These are phyloP conservation scores for Hemibagrus guttatus DNA, from an alignment of 2,797 vertebrate genomes.

Conservation along the genomic window DNA sequence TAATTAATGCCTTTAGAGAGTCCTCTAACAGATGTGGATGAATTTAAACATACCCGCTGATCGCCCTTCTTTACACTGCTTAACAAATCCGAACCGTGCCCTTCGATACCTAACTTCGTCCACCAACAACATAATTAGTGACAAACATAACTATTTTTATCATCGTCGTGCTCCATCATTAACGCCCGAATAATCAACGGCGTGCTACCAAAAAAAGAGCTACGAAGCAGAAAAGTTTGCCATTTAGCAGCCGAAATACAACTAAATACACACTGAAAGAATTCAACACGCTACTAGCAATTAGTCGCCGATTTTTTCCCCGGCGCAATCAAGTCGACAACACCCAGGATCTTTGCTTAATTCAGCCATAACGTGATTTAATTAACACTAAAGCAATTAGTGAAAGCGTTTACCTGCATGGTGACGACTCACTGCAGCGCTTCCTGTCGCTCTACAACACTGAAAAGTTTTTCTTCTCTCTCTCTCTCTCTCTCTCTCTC, in stretches of 20 bases:
- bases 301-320: conserved; percentile 57
- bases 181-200: conserved; percentile 34
- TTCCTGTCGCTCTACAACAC: conserved; percentile 76
- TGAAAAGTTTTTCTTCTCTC: conserved; percentile 78
- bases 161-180: conserved; percentile 60
- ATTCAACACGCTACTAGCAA: conserved; percentile 51
- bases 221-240: conserved; percentile 72
- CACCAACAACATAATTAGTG: conserved; percentile 1
- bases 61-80: conserved; percentile 63
- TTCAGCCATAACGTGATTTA: conserved; percentile 70
- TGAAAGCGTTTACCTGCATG: conserved; percentile 82
- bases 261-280: conserved; percentile 45
- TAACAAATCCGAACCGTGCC: conserved; percentile 59
- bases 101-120: conserved; percentile 48
- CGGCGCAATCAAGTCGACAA: conserved; percentile 58
- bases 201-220: background rate
- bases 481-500: conserved; percentile 64
- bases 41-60: conserved; percentile 66
- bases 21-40: conserved; percentile 77
- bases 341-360: conserved; percentile 65
- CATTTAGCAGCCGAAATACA: conserved; percentile 73
- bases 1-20: conserved; percentile 82
- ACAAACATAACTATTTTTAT: conserved; percentile 12
- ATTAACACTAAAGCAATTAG: conserved; percentile 81
- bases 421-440: conserved; percentile 77